Percentiles rank a stretch among this genome's conserved stretches.
Evolutionary conservation across 2,797 vertebrate species (phyloP).

Genomic region (Enteromius paludinosus): DNA sequence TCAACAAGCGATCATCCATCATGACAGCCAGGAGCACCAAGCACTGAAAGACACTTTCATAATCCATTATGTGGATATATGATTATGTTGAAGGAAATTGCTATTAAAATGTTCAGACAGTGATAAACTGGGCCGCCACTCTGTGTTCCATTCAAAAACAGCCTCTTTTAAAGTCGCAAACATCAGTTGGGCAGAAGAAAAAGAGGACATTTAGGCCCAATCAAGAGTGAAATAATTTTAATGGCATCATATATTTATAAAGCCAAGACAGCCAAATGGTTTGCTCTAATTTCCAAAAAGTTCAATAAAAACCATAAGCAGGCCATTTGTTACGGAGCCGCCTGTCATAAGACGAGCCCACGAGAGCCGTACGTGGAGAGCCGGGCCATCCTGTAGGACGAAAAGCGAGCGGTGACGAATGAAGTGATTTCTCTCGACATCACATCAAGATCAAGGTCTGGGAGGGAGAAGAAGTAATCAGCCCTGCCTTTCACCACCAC

Average conservation of each 20-base stretch:
- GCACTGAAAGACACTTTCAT: conserved; percentile 57
- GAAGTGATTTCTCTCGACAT: conserved; percentile 46
- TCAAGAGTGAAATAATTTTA: conserved; percentile 50
- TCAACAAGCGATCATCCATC: conserved; percentile 56
- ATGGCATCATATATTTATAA: conserved; percentile 13
- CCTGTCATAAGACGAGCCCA: not conserved
- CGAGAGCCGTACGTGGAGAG: not conserved
- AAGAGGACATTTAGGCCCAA: conserved; percentile 21
- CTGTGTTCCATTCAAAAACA: conserved; percentile 43
- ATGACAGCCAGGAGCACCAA: conserved; percentile 34
- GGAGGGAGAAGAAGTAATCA: conserved; percentile 39
- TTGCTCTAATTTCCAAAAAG: conserved; percentile 19
- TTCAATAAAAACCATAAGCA: conserved; percentile 36
- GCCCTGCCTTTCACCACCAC: conserved; percentile 23
- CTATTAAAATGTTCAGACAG: conserved; percentile 54
- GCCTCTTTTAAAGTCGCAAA: conserved; percentile 43
- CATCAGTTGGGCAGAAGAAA: conserved; percentile 41
- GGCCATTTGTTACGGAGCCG: not conserved
- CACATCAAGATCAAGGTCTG: conserved; percentile 49
- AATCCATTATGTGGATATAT: conserved; percentile 64
- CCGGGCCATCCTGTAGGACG: not conserved
- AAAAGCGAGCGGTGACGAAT: conserved; percentile 14
- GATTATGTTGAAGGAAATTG: conserved; percentile 59
- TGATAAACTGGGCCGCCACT: conserved; percentile 53
- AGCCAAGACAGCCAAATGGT: not conserved